A percentile compares a stretch with the other conserved stretches of the same genome.
phyloP scores from a whole-genome alignment of 1,140 invertebrate species.

The Tigriopus japonicus region DNA sequence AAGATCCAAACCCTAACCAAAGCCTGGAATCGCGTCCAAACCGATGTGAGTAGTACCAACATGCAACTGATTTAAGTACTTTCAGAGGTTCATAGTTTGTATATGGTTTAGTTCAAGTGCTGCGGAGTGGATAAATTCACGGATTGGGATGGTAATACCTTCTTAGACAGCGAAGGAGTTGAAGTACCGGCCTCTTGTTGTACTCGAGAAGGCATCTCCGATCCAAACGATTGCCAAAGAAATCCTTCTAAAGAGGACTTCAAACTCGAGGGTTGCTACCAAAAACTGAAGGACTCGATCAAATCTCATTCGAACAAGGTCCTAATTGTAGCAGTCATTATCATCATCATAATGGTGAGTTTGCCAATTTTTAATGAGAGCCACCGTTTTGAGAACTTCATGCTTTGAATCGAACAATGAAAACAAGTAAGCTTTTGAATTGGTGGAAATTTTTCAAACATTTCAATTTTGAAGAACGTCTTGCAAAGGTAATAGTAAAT shows the following conservation, averaged over 20 bases:
- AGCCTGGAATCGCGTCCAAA: neutral
- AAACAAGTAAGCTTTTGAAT: too few relatives aligned
- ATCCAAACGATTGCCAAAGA: neutral
- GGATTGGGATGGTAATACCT: neutral
- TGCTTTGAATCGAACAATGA: too few relatives aligned
- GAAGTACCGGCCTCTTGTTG: neutral
- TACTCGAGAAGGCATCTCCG: neutral
- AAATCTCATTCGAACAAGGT: neutral
- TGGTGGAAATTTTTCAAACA: too few relatives aligned
- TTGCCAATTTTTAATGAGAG: too few relatives aligned
- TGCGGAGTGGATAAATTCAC: neutral
- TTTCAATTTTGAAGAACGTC: too few relatives aligned
- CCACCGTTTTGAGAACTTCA: too few relatives aligned
- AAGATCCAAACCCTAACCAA: neutral
- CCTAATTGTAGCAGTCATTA: neutral
- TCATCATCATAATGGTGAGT: neutral
- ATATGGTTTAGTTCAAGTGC: neutral
- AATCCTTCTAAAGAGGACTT: neutral
- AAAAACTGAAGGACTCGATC: neutral
- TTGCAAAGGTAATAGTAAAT: too few relatives aligned
- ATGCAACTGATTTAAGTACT: neutral
- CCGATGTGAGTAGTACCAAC: neutral
- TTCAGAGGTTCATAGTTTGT: neutral
- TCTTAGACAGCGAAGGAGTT: neutral
- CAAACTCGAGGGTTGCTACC: neutral